These are phyloP conservation scores for Chaetorhynchus papuensis DNA, from an alignment of 2,113 vertebrate genomes.

Conservation along the genomic window DNA sequence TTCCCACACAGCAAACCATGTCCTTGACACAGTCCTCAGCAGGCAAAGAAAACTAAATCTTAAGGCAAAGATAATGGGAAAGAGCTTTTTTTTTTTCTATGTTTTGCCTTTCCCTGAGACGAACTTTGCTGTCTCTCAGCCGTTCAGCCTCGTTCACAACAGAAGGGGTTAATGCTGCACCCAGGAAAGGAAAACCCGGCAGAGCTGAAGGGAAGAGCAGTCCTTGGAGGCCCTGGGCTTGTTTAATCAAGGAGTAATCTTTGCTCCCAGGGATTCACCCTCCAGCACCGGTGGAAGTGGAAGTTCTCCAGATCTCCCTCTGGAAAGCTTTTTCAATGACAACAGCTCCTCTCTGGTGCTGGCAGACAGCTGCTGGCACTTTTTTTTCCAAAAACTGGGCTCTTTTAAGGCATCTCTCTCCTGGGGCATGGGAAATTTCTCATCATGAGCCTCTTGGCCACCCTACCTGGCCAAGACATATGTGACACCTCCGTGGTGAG, in stretches of 20 bases:
- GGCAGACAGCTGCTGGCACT: not conserved
- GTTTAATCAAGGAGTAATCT: not conserved
- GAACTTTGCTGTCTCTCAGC: not conserved
- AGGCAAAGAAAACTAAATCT: not conserved
- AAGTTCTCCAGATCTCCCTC: constrained; percentile 26
- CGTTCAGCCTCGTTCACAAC: not conserved
- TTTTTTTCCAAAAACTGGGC: not conserved
- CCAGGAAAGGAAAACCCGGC: not conserved
- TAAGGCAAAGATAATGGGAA: not conserved
- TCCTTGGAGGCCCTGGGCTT: not conserved
- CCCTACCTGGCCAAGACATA: not conserved
- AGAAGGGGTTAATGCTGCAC: not conserved
- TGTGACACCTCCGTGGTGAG: not conserved
- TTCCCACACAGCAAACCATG: not conserved
- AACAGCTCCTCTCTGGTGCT: not conserved
- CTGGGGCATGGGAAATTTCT: not conserved
- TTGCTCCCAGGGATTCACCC: not conserved
- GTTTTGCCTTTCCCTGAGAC: not conserved
- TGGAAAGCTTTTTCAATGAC: not conserved
- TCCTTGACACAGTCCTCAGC: not conserved
- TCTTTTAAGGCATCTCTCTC: not conserved
- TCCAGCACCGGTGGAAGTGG: not conserved
- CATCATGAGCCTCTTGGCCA: not conserved
- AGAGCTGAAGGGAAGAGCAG: not conserved
- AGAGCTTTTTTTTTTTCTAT: fast-evolving